These are phyloP conservation scores for Pandemis corylana DNA, from an alignment of 2,888 invertebrate species.

Conservation along the genomic window DNA sequence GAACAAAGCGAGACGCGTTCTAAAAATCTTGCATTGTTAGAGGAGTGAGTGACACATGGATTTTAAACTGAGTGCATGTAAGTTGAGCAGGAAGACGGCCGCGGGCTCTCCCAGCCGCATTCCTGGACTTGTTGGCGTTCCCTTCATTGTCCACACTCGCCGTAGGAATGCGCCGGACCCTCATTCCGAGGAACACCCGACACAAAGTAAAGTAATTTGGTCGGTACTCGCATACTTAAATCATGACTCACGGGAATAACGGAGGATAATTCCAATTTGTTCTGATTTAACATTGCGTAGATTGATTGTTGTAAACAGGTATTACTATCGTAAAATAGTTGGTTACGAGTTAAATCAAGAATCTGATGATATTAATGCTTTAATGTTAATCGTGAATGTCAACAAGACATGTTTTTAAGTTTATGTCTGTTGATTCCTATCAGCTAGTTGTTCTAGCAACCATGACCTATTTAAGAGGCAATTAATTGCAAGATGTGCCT, in stretches of 20 bases:
- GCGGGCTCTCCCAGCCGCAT: slow-evolving; percentile 70
- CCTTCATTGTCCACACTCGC: slow-evolving; percentile 64
- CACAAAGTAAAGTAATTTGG: slow-evolving; percentile 50
- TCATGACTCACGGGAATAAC: slow-evolving; percentile 47
- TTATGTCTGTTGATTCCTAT: slow-evolving; percentile 65
- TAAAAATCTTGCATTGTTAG: slow-evolving; percentile 7
- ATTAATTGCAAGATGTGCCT: slow-evolving; percentile 71
- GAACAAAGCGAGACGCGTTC: slow-evolving; percentile 26
- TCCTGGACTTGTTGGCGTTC: slow-evolving; percentile 60
- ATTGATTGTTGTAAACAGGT: background rate
- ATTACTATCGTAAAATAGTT: background rate
- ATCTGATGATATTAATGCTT: slow-evolving; percentile 26
- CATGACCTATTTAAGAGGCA: slow-evolving; percentile 70
- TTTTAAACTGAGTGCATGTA: slow-evolving; percentile 8
- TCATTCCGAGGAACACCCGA: slow-evolving; percentile 62
- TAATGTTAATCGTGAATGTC: slow-evolving; percentile 36
- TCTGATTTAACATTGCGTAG: background rate
- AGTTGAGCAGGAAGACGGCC: slow-evolving; percentile 57
- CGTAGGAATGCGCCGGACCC: slow-evolving; percentile 65
- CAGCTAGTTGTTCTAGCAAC: slow-evolving; percentile 55
- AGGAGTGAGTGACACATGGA: background rate
- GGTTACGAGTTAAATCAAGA: background rate
- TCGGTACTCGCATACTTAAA: slow-evolving; percentile 49
- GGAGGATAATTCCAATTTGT: slow-evolving; percentile 16
- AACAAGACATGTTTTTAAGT: slow-evolving; percentile 43